Percentiles rank a stretch among this genome's conserved stretches.
phyloP scores from a whole-genome alignment of 2,797 vertebrate species.

The Galago senegalensis region DNA sequence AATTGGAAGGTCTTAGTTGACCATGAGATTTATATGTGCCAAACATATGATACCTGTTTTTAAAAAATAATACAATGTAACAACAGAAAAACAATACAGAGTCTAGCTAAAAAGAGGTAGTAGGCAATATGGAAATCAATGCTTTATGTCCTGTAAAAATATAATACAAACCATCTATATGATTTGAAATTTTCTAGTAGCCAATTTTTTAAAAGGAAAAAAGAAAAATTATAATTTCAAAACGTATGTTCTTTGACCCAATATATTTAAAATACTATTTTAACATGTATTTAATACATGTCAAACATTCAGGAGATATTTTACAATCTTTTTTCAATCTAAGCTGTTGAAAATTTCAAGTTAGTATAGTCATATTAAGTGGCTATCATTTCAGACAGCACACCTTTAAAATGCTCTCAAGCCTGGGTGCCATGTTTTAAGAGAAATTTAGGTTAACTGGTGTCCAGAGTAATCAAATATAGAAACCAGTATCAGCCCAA shows the following conservation, averaged over 20 bases:
- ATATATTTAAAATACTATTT: neutral
- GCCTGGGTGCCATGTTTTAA: neutral
- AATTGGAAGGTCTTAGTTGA: neutral
- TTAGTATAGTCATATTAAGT: neutral
- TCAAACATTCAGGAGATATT: neutral
- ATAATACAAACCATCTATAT: neutral
- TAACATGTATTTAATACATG: neutral
- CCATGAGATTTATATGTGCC: neutral
- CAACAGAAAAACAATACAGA: neutral
- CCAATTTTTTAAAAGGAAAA: neutral
- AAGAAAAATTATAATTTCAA: neutral
- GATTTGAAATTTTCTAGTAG: neutral
- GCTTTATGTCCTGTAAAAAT: neutral
- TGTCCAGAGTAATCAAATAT: neutral
- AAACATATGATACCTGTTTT: neutral
- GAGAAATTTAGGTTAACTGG: slow-evolving; percentile 1
- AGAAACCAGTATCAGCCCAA: neutral
- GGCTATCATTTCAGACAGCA: neutral
- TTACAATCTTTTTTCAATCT: neutral
- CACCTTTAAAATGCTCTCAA: neutral
- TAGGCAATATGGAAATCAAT: neutral
- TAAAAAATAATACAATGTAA: neutral
- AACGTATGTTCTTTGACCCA: neutral
- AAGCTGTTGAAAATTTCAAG: neutral
- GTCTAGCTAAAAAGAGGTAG: neutral